Evolutionary conservation across 92 coral and sea anemone genomes (phyloP).

Genomic region (Bergia puertoricense): DNA sequence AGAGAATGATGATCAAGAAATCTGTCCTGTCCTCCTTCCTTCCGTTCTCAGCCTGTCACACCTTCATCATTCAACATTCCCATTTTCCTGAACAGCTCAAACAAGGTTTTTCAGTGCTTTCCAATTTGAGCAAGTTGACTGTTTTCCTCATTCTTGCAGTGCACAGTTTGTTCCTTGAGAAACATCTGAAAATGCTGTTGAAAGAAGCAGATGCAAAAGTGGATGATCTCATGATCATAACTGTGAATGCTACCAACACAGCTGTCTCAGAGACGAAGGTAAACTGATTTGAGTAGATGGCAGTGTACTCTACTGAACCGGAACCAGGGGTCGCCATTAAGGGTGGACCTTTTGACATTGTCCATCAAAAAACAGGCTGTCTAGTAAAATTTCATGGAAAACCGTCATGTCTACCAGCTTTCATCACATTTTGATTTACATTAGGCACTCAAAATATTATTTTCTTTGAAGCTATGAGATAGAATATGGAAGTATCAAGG

Average conservation of each 20-base stretch:
- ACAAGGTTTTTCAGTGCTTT: background rate
- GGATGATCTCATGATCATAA: constrained; percentile 75
- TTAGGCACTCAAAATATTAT: too few species aligned
- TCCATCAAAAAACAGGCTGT: too few species aligned
- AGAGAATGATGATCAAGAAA: background rate
- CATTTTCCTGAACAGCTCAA: background rate
- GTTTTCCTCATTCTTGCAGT: constrained; percentile 49
- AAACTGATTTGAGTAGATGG: background rate
- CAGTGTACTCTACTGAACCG: too few species aligned
- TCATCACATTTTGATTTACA: too few species aligned
- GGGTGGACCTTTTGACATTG: too few species aligned
- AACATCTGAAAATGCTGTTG: constrained; percentile 84
- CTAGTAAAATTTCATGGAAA: too few species aligned
- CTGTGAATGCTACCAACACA: constrained; percentile 80
- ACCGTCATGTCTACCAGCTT: too few species aligned
- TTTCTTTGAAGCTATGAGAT: too few species aligned
- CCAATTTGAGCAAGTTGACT: background rate
- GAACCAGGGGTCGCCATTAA: too few species aligned
- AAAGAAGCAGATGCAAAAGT: constrained; percentile 88
- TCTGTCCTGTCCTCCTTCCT: too few species aligned
- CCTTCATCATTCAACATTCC: background rate
- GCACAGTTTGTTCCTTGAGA: constrained; percentile 71
- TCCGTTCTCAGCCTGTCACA: background rate
- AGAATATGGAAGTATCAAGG: too few species aligned
- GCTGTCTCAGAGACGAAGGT: constrained; percentile 85